Evolutionary conservation across 2,113 vertebrate genomes (phyloP).

Genomic region (Mirounga angustirostris): DNA sequence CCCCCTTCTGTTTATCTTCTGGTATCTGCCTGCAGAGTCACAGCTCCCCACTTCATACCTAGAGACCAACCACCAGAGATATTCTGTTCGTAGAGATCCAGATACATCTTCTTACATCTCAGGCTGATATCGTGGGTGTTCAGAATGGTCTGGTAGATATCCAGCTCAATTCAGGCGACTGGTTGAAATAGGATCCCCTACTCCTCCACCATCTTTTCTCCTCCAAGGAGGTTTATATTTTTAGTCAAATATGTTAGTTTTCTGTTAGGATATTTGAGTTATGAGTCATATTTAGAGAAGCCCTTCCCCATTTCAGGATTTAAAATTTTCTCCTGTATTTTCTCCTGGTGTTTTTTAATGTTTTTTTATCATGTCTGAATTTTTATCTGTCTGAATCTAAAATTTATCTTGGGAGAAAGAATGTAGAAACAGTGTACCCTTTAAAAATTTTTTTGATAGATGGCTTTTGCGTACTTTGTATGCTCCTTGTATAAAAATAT

Average conservation of each 20-base stretch:
- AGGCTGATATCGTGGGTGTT: no score
- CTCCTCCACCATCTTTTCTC: no score
- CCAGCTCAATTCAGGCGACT: no score
- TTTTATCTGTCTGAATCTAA: conserved; percentile 21
- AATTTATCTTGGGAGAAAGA: neutral
- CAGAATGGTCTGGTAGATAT: no score
- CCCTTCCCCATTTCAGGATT: neutral
- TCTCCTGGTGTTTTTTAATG: neutral
- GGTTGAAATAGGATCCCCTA: no score
- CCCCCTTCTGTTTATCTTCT: no score
- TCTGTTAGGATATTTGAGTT: neutral
- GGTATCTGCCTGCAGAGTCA: no score
- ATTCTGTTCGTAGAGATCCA: no score
- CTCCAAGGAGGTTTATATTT: neutral
- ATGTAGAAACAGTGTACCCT: neutral
- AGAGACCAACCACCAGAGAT: no score
- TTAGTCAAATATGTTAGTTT: conserved; percentile 20
- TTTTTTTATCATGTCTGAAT: neutral
- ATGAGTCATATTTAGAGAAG: neutral
- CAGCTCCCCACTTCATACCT: no score
- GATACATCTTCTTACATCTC: no score
- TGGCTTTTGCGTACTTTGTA: neutral
- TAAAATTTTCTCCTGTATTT: neutral
- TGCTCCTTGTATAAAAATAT: neutral
- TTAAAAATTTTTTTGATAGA: neutral